A percentile compares a stretch with the other conserved stretches of the same genome.
Conservation (phyloP, 2,113 vertebrate species). For the Nothocercus julius region DNA sequence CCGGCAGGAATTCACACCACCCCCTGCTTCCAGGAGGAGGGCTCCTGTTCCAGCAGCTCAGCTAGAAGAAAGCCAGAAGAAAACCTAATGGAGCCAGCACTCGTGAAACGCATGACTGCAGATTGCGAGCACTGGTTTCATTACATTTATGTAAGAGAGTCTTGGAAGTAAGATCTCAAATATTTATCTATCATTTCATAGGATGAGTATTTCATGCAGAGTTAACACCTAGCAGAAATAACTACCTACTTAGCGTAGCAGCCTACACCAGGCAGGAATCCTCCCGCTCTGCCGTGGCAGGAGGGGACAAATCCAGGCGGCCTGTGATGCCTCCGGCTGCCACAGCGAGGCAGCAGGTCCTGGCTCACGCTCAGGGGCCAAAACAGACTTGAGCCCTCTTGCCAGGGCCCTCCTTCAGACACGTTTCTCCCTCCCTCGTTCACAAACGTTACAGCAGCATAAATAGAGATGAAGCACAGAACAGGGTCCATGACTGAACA, state of each 20-base stretch:
- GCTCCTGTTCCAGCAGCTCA: background rate
- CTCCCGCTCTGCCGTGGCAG: rapidly evolving
- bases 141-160: background rate
- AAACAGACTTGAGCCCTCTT: background rate
- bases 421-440: background rate
- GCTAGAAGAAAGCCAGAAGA: background rate
- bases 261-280: background rate
- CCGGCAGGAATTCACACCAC: background rate
- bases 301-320: background rate
- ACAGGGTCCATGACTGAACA: too few relatives aligned
- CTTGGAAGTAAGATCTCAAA: background rate
- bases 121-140: background rate
- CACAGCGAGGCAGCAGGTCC: background rate
- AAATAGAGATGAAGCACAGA: background rate
- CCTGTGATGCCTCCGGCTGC: background rate
- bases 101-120: rapidly evolving
- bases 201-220: background rate
- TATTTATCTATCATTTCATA: background rate
- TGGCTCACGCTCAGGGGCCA: background rate
- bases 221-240: background rate
- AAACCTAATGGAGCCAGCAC: background rate
- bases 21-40: background rate
- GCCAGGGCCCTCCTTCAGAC: background rate
- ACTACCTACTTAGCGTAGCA: background rate
- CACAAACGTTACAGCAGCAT: background rate